A percentile compares a stretch with the other conserved stretches of the same genome.
phyloP scores from a whole-genome alignment of 2,113 vertebrate species.

The Bungarus multicinctus region DNA sequence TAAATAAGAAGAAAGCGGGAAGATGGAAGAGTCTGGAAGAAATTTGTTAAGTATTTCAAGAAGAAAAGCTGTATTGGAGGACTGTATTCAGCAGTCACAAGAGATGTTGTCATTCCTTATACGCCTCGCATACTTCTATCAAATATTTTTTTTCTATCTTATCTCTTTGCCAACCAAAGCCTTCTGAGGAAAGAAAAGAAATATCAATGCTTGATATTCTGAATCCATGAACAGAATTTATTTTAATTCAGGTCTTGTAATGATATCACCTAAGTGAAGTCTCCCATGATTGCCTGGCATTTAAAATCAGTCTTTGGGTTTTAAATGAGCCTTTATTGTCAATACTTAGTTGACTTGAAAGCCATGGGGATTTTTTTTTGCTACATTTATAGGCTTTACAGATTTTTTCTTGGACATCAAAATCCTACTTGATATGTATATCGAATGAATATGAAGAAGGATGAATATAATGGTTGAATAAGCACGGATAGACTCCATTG shows the following conservation, averaged over 20 bases:
- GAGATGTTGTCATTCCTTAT: neutral
- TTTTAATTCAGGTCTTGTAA: constrained; percentile 62
- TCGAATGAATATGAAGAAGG: neutral
- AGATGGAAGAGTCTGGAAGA: neutral
- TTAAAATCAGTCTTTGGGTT: constrained; percentile 54
- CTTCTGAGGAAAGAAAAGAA: constrained; percentile 53
- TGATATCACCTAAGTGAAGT: constrained; percentile 57
- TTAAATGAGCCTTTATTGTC: constrained; percentile 52
- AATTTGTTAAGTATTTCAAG: constrained; percentile 25
- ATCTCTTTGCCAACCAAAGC: too few species aligned
- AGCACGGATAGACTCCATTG: neutral
- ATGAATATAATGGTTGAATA: neutral
- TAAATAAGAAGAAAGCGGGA: neutral
- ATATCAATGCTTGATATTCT: constrained; percentile 41
- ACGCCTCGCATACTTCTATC: neutral
- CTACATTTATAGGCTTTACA: constrained; percentile 38
- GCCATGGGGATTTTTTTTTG: constrained; percentile 40
- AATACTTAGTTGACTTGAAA: constrained; percentile 48
- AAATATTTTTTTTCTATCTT: neutral
- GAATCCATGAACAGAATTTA: constrained; percentile 62
- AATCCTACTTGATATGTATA: constrained; percentile 3
- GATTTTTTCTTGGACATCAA: constrained; percentile 22
- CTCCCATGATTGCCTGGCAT: constrained; percentile 54
- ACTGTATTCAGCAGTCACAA: neutral
- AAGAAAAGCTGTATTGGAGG: neutral